Percentiles rank a stretch among this genome's conserved stretches.
Evolutionary conservation across 2,888 invertebrate genomes (phyloP).

Genomic region (Morpho helenor): DNA sequence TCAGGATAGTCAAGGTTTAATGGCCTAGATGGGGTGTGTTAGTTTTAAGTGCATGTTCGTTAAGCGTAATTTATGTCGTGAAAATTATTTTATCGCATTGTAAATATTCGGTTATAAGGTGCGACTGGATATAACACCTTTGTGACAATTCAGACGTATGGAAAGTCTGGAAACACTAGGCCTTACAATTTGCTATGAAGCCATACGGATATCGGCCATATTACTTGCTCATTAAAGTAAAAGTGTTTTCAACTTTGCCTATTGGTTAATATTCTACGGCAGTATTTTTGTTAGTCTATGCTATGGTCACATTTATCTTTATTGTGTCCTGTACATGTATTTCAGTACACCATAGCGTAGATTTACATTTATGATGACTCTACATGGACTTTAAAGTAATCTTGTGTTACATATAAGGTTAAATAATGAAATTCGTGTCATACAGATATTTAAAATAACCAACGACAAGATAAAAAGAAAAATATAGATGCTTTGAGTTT

Average conservation of each 20-base stretch:
- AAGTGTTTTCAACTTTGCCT: constrained; percentile 13
- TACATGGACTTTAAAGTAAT: constrained; percentile 11
- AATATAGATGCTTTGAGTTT: too few species aligned
- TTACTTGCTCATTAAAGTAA: neutral
- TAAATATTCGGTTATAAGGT: constrained; percentile 35
- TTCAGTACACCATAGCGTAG: constrained; percentile 14
- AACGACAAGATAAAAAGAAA: too few species aligned
- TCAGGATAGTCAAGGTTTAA: constrained; percentile 55
- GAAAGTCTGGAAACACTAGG: constrained; percentile 9
- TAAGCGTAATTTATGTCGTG: constrained; percentile 35
- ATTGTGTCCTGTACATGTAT: neutral
- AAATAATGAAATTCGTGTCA: neutral
- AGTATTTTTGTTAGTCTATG: constrained; percentile 20
- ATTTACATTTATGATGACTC: constrained; percentile 16
- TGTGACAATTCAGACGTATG: constrained; percentile 7
- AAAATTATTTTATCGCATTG: constrained; percentile 37
- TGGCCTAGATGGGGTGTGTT: constrained; percentile 48
- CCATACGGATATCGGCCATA: neutral
- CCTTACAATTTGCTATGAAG: neutral
- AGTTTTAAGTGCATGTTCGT: constrained; percentile 54
- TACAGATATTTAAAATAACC: neutral
- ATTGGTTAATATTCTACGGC: constrained; percentile 7
- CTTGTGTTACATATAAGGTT: constrained; percentile 2
- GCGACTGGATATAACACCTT: constrained; percentile 9
- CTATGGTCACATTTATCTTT: constrained; percentile 9